A percentile compares a stretch with the other conserved stretches of the same genome.
phyloP scores from a whole-genome alignment of 2,113 vertebrate species.

The Tringa solitaria region DNA sequence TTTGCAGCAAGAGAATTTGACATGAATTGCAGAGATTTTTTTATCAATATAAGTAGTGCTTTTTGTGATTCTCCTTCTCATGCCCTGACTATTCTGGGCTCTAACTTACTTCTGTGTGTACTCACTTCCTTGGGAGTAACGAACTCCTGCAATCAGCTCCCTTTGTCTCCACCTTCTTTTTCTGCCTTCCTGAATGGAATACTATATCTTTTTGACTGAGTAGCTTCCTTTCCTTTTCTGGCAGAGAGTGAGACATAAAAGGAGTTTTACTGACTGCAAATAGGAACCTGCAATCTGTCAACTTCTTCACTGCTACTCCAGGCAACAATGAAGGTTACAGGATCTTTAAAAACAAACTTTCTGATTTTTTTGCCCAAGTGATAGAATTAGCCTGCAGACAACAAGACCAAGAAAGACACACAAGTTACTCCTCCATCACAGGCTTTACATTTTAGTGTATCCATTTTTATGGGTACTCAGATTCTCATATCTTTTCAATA shows the following conservation, averaged over 20 bases:
- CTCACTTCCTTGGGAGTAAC: background rate
- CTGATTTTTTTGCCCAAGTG: background rate
- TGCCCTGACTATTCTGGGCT: background rate
- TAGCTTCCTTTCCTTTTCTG: constrained; percentile 16
- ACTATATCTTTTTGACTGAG: constrained; percentile 25
- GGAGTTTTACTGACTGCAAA: constrained; percentile 32
- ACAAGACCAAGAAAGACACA: background rate
- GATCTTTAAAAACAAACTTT: constrained; percentile 12
- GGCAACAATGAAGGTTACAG: constrained; percentile 1
- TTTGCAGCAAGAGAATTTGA: background rate
- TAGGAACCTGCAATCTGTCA: constrained; percentile 6
- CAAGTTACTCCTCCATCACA: background rate
- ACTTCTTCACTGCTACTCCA: background rate
- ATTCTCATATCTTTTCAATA: background rate
- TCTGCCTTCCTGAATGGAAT: background rate
- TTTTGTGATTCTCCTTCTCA: constrained; percentile 25
- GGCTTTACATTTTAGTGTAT: background rate
- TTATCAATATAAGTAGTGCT: background rate
- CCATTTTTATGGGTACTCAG: background rate
- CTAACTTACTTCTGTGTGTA: background rate
- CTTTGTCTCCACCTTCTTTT: constrained; percentile 36
- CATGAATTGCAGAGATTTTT: background rate
- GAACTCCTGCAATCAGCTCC: constrained; percentile 6
- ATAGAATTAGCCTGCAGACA: background rate
- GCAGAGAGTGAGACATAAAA: constrained; percentile 10